These are phyloP conservation scores for Drosophila tristis DNA, from an alignment of 1,140 invertebrate genomes.

Conservation along the genomic window DNA sequence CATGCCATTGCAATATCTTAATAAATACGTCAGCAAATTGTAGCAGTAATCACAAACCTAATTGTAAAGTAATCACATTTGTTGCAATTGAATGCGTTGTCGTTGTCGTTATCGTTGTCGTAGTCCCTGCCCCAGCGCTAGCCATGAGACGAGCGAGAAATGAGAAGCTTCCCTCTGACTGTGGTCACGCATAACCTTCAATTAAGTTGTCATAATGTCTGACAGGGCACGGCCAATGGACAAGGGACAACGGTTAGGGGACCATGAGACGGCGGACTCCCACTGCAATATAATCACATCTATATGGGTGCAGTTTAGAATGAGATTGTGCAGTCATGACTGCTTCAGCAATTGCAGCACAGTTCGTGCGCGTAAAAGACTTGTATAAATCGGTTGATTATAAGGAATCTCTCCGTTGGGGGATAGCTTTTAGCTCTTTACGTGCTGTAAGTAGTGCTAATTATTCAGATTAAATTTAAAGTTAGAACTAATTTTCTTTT, in stretches of 20 bases:
- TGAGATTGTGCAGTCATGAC: conserved; percentile 35
- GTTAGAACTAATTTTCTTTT: conserved; percentile 3
- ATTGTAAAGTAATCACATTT: conserved; percentile 49
- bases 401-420: conserved; percentile 12
- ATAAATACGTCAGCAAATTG: conserved; percentile 7
- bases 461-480: conserved; percentile 28
- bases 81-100: conserved; percentile 40
- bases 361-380: conserved; percentile 9
- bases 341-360: conserved; percentile 1
- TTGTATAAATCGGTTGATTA: conserved; percentile 33
- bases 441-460: conserved; percentile 4
- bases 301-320: conserved; percentile 35
- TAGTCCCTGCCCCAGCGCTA: background rate
- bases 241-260: too few relatives aligned
- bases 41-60: conserved; percentile 16
- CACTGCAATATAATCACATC: conserved; percentile 41
- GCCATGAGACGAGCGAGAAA: background rate
- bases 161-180: conserved; percentile 8
- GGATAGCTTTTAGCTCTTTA: background rate
- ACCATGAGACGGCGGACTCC: background rate
- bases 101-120: conserved; percentile 17
- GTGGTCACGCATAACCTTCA: conserved; percentile 56
- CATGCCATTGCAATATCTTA: too few relatives aligned
- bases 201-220: conserved; percentile 63
- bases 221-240: conserved; percentile 17